Percentiles rank a stretch among this genome's conserved stretches.
phyloP scores from a whole-genome alignment of 2,113 vertebrate species.

The Pseudolaguvia tuberculata region DNA sequence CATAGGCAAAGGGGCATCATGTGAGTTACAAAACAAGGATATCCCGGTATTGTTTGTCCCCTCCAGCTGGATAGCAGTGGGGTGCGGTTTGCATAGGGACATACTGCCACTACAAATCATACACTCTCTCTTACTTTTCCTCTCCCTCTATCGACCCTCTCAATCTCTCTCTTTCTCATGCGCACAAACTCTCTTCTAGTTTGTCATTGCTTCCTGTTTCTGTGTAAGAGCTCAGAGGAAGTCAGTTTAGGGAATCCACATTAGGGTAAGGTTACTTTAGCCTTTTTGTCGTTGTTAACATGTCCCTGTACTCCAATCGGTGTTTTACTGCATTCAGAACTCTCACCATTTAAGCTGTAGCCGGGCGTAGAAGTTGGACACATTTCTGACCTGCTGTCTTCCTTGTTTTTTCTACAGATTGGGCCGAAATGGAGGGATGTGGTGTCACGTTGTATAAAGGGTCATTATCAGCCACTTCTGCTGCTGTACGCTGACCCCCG shows the following conservation, averaged over 20 bases:
- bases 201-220: constrained; percentile 38
- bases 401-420: constrained; percentile 68
- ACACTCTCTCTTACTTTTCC: constrained; percentile 6
- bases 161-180: background rate
- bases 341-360: background rate
- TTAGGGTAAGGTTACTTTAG: constrained; percentile 34
- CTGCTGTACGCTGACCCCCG: constrained; percentile 93
- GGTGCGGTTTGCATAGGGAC: constrained; percentile 55
- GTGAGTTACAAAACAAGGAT: constrained; percentile 65
- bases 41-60: constrained; percentile 70
- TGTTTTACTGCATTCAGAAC: background rate
- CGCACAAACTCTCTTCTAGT: constrained; percentile 15
- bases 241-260: constrained; percentile 31
- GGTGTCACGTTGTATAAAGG: constrained; percentile 93
- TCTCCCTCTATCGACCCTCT: background rate
- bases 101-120: constrained; percentile 25
- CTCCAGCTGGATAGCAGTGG: constrained; percentile 61
- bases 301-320: background rate
- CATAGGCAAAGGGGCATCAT: constrained; percentile 20
- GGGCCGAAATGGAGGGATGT: constrained; percentile 98
- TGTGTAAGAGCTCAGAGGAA: background rate
- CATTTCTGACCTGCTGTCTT: background rate
- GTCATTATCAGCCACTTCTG: constrained; percentile 93
- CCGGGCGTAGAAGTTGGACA: background rate
- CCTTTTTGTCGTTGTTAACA: background rate